Conservation (phyloP, 2,113 vertebrate genomes). For the Indicator indicator region DNA sequence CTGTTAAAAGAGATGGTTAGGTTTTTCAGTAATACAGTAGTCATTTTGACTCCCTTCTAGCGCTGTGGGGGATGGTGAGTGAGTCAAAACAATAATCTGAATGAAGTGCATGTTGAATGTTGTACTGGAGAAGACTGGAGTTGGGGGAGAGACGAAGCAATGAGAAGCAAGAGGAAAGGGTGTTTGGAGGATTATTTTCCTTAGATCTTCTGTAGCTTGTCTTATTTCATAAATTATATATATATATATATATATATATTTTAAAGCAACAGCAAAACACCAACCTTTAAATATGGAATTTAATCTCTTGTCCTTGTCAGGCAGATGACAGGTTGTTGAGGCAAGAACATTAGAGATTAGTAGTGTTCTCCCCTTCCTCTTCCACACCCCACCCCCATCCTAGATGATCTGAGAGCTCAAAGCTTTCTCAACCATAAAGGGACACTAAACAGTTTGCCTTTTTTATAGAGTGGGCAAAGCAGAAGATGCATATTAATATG, state of each 20-base stretch:
- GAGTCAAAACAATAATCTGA: background rate
- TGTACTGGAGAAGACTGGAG: background rate
- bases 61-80: background rate
- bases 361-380: background rate
- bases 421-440: background rate
- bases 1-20: background rate
- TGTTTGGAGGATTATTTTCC: background rate
- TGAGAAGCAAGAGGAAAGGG: background rate
- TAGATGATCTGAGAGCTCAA: background rate
- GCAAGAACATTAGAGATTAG: rapidly evolving
- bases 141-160: background rate
- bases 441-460: background rate
- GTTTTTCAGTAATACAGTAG: background rate
- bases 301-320: background rate
- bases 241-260: background rate
- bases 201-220: background rate
- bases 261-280: background rate
- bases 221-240: background rate
- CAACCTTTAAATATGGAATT: background rate
- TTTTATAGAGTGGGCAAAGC: constrained; percentile 7
- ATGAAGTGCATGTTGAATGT: background rate
- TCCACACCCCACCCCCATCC: background rate
- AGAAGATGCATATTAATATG: background rate
- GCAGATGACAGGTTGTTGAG: background rate
- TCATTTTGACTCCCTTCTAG: background rate